Conservation (phyloP, 1,140 invertebrate genomes). For the Trachymyrmex septentrionalis region DNA sequence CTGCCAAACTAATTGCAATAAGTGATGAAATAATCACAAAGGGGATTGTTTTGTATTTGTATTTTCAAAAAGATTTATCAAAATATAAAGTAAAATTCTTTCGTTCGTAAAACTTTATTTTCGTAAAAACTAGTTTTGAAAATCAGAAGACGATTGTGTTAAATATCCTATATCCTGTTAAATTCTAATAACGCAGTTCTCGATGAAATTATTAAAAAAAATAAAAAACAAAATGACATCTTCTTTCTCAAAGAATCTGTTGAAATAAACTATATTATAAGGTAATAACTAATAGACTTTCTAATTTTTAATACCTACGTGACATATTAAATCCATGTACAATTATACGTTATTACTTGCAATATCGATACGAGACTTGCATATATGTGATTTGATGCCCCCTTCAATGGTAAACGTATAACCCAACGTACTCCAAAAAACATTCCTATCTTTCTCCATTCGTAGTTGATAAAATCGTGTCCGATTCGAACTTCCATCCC, state of each 20-base stretch:
- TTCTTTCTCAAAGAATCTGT: not conserved
- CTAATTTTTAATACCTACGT: not conserved
- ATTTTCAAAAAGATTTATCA: not conserved
- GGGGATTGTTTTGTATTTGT: not conserved
- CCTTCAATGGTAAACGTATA: constrained; percentile 18
- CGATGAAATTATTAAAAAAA: not conserved
- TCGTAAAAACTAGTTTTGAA: not conserved
- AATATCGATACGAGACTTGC: not conserved
- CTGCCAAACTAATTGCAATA: not conserved
- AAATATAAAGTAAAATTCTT: not conserved
- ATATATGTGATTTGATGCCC: constrained; percentile 33
- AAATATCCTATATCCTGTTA: not conserved
- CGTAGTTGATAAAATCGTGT: constrained; percentile 45
- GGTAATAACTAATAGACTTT: not conserved
- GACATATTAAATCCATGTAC: not conserved
- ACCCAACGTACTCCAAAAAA: constrained; percentile 23
- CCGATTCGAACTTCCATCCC: constrained; percentile 11
- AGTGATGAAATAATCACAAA: not conserved
- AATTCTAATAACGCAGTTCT: not conserved
- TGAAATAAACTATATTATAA: not conserved
- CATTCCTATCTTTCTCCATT: constrained; percentile 18
- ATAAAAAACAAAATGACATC: not conserved
- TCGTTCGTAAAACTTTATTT: not conserved
- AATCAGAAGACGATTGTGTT: not conserved
- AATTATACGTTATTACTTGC: constrained; percentile 12